Evolutionary conservation across 2,888 invertebrate species (phyloP).

Genomic region (Phaonia tiefii): DNA sequence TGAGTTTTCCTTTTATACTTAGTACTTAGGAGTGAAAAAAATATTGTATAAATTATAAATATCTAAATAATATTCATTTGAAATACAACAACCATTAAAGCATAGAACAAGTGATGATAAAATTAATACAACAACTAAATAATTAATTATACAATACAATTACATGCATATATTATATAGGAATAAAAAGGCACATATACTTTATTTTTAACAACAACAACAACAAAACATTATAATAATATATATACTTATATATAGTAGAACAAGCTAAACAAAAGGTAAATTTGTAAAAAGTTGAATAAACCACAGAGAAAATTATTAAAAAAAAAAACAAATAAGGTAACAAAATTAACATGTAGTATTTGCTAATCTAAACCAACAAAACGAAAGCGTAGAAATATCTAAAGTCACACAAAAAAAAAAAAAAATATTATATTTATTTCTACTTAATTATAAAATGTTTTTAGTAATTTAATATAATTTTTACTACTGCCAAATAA

Average conservation of each 20-base stretch:
- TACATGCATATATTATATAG: constrained; percentile 9
- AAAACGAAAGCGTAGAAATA: constrained; percentile 67
- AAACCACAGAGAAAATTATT: constrained; percentile 8
- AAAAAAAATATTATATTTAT: no score
- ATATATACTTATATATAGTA: constrained; percentile 27
- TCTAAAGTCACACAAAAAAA: constrained; percentile 56
- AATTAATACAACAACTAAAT: constrained; percentile 30
- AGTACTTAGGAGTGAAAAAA: background rate
- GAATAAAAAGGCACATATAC: constrained; percentile 64
- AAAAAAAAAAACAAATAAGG: no score
- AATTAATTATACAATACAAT: constrained; percentile 20
- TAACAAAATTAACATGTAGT: constrained; percentile 47
- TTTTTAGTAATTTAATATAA: no score
- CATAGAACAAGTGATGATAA: constrained; percentile 50
- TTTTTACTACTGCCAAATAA: no score
- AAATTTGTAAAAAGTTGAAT: constrained; percentile 60
- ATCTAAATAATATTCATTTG: background rate
- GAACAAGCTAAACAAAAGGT: constrained; percentile 14
- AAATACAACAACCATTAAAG: constrained; percentile 19
- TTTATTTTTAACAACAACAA: constrained; percentile 55
- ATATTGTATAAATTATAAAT: no score
- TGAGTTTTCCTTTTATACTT: constrained; percentile 52
- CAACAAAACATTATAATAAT: background rate
- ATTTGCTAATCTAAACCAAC: constrained; percentile 54
- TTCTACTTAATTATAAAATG: no score